A percentile compares a stretch with the other conserved stretches of the same genome.
These are phyloP conservation scores for Podiceps cristatus DNA, from an alignment of 2,113 vertebrate species.

Conservation along the genomic window DNA sequence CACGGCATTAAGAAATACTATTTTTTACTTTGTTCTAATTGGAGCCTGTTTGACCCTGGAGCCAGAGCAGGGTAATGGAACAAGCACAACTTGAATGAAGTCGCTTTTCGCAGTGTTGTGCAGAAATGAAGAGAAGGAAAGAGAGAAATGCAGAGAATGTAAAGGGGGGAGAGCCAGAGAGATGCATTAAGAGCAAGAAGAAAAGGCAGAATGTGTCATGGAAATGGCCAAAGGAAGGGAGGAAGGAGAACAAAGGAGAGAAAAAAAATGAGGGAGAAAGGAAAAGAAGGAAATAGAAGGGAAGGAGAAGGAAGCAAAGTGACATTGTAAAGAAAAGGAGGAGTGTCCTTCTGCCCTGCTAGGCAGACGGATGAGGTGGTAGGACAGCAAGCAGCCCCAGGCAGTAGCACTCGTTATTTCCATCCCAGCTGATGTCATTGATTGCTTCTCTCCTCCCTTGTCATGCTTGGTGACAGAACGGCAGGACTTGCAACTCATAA, in stretches of 20 bases:
- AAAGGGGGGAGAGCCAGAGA: not conserved
- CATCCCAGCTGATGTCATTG: constrained; percentile 58
- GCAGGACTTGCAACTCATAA: not conserved
- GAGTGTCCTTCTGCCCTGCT: not conserved
- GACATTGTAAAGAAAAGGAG: not conserved
- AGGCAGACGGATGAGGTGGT: constrained; percentile 16
- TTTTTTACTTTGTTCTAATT: constrained; percentile 43
- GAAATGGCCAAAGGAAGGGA: not conserved
- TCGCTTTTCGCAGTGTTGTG: not conserved
- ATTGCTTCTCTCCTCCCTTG: constrained; percentile 34
- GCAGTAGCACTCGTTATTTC: constrained; percentile 59
- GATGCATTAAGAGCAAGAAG: not conserved
- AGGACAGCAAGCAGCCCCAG: constrained; percentile 18
- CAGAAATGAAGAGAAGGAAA: not conserved
- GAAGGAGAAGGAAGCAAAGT: not conserved
- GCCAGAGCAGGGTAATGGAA: constrained; percentile 54
- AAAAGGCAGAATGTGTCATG: not conserved
- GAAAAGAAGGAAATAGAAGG: not conserved
- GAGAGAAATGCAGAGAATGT: not conserved
- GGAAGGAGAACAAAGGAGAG: not conserved
- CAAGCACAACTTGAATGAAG: not conserved
- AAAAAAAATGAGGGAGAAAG: not conserved
- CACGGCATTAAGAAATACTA: constrained; percentile 12
- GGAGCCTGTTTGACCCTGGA: constrained; percentile 56
- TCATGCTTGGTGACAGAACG: not conserved